Evolutionary conservation across 2,888 invertebrate genomes (phyloP).

Genomic region (Epinotia ramella): DNA sequence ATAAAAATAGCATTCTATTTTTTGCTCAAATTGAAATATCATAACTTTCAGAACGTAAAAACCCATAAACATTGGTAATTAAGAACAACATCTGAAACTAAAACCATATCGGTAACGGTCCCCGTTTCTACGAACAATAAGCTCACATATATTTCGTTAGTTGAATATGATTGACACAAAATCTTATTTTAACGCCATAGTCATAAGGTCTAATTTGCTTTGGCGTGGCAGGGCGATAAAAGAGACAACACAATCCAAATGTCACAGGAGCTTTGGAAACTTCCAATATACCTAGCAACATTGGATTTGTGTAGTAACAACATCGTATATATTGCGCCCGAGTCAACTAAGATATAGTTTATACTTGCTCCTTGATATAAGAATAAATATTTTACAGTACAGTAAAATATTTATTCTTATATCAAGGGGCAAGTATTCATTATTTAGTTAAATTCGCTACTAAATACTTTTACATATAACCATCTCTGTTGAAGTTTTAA

Average conservation of each 20-base stretch:
- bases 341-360: neutral
- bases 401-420: neutral
- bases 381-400: no score
- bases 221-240: neutral
- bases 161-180: constrained; percentile 19
- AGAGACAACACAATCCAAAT: neutral
- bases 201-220: neutral
- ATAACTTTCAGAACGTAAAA: neutral
- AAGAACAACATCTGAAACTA: neutral
- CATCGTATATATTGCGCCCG: neutral
- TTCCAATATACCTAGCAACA: no score
- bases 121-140: constrained; percentile 37
- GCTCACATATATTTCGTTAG: constrained; percentile 35
- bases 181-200: neutral
- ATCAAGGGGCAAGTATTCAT: neutral
- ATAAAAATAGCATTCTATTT: no score
- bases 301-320: no score
- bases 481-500: neutral
- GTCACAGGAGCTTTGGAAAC: neutral
- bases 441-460: neutral
- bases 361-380: no score
- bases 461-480: neutral
- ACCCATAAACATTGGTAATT: neutral
- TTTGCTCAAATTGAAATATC: neutral
- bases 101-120: constrained; percentile 4